phyloP scores from a whole-genome alignment of 2,113 vertebrate species.

The Xenopus borealis region DNA sequence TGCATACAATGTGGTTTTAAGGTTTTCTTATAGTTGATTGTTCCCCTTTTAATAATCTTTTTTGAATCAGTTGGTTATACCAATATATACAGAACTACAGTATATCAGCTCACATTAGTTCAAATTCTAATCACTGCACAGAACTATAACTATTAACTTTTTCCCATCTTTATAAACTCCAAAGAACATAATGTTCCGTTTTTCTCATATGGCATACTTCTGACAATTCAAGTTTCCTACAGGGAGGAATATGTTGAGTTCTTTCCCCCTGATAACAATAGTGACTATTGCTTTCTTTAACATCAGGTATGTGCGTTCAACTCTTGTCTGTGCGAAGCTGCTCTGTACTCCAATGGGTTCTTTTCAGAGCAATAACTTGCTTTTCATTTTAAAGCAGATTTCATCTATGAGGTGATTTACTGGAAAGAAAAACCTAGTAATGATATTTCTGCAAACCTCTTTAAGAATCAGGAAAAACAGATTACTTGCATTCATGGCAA shows the following conservation, averaged over 20 bases:
- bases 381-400: constrained; percentile 49
- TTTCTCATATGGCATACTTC: not conserved
- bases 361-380: constrained; percentile 29
- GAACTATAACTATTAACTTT: not conserved
- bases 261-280: constrained; percentile 47
- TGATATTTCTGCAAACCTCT: constrained; percentile 45
- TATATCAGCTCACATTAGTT: not conserved
- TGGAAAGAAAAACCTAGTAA: constrained; percentile 49
- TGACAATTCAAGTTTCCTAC: constrained; percentile 30
- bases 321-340: constrained; percentile 25
- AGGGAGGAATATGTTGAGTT: constrained; percentile 30
- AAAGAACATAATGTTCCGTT: not conserved
- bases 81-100: too few species aligned
- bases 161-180: not conserved
- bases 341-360: constrained; percentile 46
- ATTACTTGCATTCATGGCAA: constrained; percentile 49
- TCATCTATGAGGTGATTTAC: constrained; percentile 52
- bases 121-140: not conserved
- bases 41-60: too few species aligned
- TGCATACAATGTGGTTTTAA: too few species aligned
- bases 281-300: constrained; percentile 26
- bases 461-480: constrained; percentile 49
- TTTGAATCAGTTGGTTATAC: too few species aligned
- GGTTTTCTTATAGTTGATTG: too few species aligned
- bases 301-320: constrained; percentile 30